A percentile compares a stretch with the other conserved stretches of the same genome.
Evolutionary conservation across 2,888 invertebrate species (phyloP).

Genomic region (Gastracanthus pulcherrimus): DNA sequence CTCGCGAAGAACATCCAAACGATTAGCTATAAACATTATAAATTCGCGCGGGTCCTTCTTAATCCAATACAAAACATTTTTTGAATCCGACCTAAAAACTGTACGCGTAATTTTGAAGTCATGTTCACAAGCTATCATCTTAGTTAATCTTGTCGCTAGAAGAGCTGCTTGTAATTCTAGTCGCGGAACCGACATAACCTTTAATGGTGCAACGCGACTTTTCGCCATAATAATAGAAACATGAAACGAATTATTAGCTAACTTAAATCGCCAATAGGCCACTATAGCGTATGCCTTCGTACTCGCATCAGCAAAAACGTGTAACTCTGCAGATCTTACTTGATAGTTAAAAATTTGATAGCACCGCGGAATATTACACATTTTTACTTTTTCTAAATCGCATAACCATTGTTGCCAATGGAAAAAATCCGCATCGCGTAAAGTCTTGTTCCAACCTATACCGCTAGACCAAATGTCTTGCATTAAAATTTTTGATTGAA

Average conservation of each 20-base stretch:
- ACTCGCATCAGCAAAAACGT: background rate
- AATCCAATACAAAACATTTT: too few species aligned
- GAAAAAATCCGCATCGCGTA: background rate
- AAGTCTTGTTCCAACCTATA: background rate
- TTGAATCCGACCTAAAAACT: slow-evolving; percentile 4
- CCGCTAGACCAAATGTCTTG: background rate
- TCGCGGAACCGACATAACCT: background rate
- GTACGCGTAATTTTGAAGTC: background rate
- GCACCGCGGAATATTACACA: too few species aligned
- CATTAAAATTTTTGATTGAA: background rate
- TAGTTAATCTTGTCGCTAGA: slow-evolving; percentile 11
- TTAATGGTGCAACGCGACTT: slow-evolving; percentile 13
- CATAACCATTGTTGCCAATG: slow-evolving; percentile 5
- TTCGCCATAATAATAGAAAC: background rate
- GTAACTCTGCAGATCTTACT: background rate
- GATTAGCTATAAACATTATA: slow-evolving; percentile 19
- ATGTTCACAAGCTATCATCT: background rate
- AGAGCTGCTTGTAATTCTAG: slow-evolving; percentile 24
- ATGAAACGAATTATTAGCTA: background rate
- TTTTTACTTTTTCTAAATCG: too few species aligned
- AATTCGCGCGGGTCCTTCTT: slow-evolving; percentile 14
- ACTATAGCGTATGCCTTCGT: slow-evolving; percentile 2
- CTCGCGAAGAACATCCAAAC: background rate
- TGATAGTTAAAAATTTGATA: too few species aligned
- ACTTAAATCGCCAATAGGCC: background rate